Evolutionary conservation across 2,113 vertebrate genomes (phyloP), one percentile per base, ranked within the genome.

Genomic region (Dicerorhinus sumatrensis): DNA sequence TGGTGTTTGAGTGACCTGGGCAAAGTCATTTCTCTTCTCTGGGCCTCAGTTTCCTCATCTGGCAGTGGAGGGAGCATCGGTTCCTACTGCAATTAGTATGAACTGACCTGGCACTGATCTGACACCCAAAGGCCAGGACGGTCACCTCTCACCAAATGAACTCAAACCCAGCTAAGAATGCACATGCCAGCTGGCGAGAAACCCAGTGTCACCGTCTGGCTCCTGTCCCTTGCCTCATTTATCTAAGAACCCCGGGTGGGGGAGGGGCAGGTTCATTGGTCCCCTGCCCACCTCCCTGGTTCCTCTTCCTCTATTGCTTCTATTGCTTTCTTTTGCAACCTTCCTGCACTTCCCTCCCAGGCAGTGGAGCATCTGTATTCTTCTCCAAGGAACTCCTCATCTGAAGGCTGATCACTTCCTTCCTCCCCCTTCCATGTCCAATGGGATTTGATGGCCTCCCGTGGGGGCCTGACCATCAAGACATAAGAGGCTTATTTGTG

Each of bases 261-360:
- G 21, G 51, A 5, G 10, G 54, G 39, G 33, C 1, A 0, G 16
- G 4, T 8, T 80, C 13, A 0, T 54, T 5, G 4, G 60, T 0
- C 46, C 36, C 1, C 31, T 0, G 1, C 27, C 75, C 75, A 36
- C 18, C 58, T 67, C 23, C 54, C 51, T 42, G 48, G 33, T 13
- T 75, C 46, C 58, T 39, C 21, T 36, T 65, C n/a, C 16, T 76
- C 58, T 60, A 0, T 23, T 51, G 62, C 73, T 62, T 84, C 69
- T 17, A 0, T n/a, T 58, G 5, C 58, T 79, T n/a, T 46, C 17
- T 16, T 18, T 14, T n/a, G 25, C 16, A 5, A 0, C 11, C 73
- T 70, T 56, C 18, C 62, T 48, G 17, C 6, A 3, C 14, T 31
- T 14, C 23, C 5, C 27, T 69, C 29, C n/a, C 51, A 18, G 33